Base-by-base conservation (phyloP, 2,888 invertebrate genomes). In the Aphodius sticticus region DNA sequence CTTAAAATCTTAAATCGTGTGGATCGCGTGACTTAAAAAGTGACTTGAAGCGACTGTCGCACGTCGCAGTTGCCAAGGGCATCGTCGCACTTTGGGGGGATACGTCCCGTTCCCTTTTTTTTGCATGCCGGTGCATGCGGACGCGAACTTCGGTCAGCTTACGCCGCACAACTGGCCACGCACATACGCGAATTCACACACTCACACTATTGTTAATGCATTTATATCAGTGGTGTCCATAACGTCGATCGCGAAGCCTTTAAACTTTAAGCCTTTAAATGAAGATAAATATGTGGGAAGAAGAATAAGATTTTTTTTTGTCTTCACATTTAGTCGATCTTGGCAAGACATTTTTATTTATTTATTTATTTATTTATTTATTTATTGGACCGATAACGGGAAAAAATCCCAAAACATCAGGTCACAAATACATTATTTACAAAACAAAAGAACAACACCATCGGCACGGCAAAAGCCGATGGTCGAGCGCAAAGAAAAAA, bases 1-100 rank as follows among this genome's bases (percentile, higher is more conserved):
- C 53, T 53, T 53, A 53, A 53, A 53, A 53, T 53, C 53, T 53
- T 53, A 53, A 53, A 53, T 53, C 53, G 53, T 53, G 53, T 53
- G 53, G 53, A 53, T 53, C 53, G 53, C 53, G 53, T 53, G 53
- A 53, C 53, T 53, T 53, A 53, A 53, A 53, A 53, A 53, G 53
- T 5, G 53, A 53, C 53, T 53, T 26, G 26, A 26, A 26, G 26
- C 26, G 26, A 26, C 26, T 26, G 26, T 26, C 26, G 26, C 26
- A 26, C 26, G 26, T 26, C 26, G 26, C 26, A 26, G 26, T 26
- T 26, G 26, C 26, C 26, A 26, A 26, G 26, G 26, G 26, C 26
- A 26, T 26, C 26, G 26, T 26, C 26, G 26, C 26, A 26, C 26
- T 26, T 26, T 26, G 26, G 26, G 26, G 26, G 26, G 26, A 26